phyloP scores from a whole-genome alignment of 2,888 invertebrate genomes.

The Tanypteryx hageni region DNA sequence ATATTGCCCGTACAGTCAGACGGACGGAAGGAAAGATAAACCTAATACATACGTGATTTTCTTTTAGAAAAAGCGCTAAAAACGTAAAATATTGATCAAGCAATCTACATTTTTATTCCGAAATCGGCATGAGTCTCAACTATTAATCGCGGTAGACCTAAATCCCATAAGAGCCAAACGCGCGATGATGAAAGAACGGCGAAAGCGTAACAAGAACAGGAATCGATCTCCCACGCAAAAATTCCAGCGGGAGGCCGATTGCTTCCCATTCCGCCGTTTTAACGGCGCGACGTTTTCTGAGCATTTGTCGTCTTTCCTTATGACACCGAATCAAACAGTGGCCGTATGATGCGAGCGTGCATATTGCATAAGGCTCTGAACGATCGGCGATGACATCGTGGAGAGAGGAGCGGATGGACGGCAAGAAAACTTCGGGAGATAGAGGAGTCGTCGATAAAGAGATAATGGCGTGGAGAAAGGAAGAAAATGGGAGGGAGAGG shows the following conservation, averaged over 20 bases:
- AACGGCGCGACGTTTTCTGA: not conserved
- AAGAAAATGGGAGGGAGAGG: not conserved
- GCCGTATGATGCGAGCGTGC: not conserved
- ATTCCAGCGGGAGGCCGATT: not conserved
- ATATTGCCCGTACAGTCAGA: no score
- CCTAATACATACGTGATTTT: no score
- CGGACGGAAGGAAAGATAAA: no score
- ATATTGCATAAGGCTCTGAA: not conserved
- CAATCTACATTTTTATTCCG: no score
- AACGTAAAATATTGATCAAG: no score
- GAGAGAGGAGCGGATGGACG: not conserved
- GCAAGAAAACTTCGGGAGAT: not conserved
- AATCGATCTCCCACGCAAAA: not conserved
- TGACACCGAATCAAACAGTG: not conserved
- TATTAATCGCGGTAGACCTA: no score
- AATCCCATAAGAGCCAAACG: no score
- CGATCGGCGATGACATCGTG: not conserved
- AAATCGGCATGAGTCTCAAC: no score
- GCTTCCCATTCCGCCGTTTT: not conserved
- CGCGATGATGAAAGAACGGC: no score
- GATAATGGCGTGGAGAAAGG: not conserved
- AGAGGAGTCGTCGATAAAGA: not conserved
- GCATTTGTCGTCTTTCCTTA: not conserved
- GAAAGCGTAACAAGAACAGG: no score
- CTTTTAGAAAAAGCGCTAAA: no score